Evolutionary conservation across 1,140 invertebrate species (phyloP).

Genomic region (Drosophila baimaii): DNA sequence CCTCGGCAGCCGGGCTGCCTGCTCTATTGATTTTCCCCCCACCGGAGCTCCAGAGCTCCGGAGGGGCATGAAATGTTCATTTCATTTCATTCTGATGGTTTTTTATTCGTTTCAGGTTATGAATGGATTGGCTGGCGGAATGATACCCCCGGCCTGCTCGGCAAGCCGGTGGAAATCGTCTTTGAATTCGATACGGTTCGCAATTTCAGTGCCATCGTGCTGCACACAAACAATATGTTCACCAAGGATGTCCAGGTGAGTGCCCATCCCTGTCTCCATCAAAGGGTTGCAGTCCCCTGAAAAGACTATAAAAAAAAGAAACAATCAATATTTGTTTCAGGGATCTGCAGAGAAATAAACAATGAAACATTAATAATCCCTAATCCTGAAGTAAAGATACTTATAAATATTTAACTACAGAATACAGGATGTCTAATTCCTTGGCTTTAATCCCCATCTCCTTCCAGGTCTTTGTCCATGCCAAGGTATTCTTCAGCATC

Average conservation of each 20-base stretch:
- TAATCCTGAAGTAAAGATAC: too few relatives aligned
- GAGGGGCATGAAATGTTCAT: constrained; percentile 37
- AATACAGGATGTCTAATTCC: too few relatives aligned
- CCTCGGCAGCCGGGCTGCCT: constrained; percentile 34
- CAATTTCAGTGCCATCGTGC: constrained; percentile 91
- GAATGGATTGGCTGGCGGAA: constrained; percentile 96
- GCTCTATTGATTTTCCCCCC: constrained; percentile 66
- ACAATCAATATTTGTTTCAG: not conserved
- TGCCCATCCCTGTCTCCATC: not conserved
- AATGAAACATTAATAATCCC: constrained; percentile 6
- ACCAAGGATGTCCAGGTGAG: constrained; percentile 88
- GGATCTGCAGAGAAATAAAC: constrained; percentile 8
- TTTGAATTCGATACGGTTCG: constrained; percentile 92
- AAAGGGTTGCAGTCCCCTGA: not conserved
- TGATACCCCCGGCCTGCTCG: constrained; percentile 86
- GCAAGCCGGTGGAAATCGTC: constrained; percentile 88
- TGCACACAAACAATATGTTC: constrained; percentile 91
- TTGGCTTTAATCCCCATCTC: too few relatives aligned
- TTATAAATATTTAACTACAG: too few relatives aligned
- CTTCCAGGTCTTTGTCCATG: constrained; percentile 88
- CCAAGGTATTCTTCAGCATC: constrained; percentile 90
- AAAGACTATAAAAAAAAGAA: not conserved
- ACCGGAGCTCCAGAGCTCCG: too few relatives aligned
- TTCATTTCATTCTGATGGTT: constrained; percentile 54
- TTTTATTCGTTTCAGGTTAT: constrained; percentile 86